Evolutionary conservation across 2,797 vertebrate genomes (phyloP).

Genomic region (Petrocephalus schoutedeni): DNA sequence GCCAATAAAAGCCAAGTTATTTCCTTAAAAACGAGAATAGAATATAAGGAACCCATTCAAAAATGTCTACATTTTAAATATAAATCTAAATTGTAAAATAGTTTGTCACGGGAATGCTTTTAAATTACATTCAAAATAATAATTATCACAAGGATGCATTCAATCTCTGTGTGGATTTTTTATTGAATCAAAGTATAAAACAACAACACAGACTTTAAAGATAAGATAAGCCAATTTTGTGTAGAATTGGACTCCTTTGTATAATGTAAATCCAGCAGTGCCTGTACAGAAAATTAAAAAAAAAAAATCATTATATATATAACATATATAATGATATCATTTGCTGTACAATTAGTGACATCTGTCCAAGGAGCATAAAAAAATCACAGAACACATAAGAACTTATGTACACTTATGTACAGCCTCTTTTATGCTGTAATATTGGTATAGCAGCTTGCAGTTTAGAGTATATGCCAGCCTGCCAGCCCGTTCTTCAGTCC

Average conservation of each 20-base stretch:
- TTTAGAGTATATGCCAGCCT: not conserved
- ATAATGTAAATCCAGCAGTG: not conserved
- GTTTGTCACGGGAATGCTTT: not conserved
- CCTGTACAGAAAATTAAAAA: not conserved
- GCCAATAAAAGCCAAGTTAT: not conserved
- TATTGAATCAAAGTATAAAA: not conserved
- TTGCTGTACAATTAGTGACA: not conserved
- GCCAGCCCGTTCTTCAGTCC: not conserved
- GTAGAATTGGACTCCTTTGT: not conserved
- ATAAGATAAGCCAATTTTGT: not conserved
- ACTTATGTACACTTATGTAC: not conserved
- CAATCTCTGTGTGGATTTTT: not conserved
- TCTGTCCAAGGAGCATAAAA: not conserved
- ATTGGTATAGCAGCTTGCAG: not conserved
- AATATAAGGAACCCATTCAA: not conserved
- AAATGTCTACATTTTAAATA: not conserved
- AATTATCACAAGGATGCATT: not conserved
- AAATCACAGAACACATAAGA: not conserved
- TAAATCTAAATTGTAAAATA: not conserved
- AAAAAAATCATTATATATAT: not conserved
- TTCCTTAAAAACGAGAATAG: not conserved
- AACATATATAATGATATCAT: not conserved
- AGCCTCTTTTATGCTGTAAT: not conserved
- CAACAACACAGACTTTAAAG: not conserved
- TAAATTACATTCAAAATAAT: not conserved